Evolutionary conservation across 2,113 vertebrate genomes (phyloP).

Genomic region (Amblyopsis rosae): DNA sequence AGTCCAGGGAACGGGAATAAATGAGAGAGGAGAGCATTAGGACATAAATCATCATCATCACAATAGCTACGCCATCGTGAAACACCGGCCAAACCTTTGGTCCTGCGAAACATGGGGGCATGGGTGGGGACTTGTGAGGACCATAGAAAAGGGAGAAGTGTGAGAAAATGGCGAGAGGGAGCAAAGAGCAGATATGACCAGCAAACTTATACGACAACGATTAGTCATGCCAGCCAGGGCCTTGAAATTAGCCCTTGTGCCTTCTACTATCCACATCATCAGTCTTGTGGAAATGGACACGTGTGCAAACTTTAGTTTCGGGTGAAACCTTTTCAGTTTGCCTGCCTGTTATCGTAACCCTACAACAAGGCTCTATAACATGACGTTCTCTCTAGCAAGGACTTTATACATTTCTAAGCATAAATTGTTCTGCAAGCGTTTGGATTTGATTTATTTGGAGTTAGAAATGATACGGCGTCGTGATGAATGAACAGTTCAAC

Average conservation of each 20-base stretch:
- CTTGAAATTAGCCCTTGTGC: constrained; percentile 30
- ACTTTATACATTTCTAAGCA: too few species aligned
- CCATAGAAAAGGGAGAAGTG: constrained; percentile 57
- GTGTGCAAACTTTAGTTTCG: too few species aligned
- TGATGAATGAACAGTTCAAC: too few species aligned
- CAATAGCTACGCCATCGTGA: constrained; percentile 53
- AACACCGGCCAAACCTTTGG: constrained; percentile 47
- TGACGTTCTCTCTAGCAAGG: too few species aligned
- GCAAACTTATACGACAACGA: constrained; percentile 54
- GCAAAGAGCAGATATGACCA: constrained; percentile 50
- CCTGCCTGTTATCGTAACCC: neutral
- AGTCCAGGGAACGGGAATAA: constrained; percentile 40
- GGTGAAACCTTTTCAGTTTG: neutral
- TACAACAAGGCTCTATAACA: neutral
- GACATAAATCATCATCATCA: constrained; percentile 67
- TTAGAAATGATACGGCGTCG: constrained; percentile 15
- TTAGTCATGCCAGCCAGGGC: constrained; percentile 56
- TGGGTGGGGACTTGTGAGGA: constrained; percentile 35
- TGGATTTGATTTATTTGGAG: neutral
- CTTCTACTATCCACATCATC: neutral
- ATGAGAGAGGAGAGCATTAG: constrained; percentile 42
- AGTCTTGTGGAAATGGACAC: neutral
- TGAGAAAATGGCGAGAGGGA: constrained; percentile 56
- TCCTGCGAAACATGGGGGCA: constrained; percentile 16
- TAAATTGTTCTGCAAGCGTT: too few species aligned